Percentiles rank a stretch among this genome's conserved stretches.
phyloP scores from a whole-genome alignment of 2,113 vertebrate species.

The Rhynchomys soricoides region DNA sequence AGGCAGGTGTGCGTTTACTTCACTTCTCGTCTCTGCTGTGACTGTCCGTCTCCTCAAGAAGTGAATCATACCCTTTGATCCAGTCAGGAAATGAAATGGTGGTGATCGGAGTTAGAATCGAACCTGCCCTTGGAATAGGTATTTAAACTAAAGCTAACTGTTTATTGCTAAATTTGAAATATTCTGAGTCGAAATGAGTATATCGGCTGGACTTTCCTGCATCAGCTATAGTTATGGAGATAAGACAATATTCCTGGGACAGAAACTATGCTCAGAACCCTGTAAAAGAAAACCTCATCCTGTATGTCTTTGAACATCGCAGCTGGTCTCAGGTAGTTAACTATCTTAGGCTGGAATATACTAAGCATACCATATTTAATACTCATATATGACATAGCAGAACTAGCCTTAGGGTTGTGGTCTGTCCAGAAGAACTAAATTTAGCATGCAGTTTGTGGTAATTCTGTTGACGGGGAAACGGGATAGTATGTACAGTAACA shows the following conservation, averaged over 20 bases:
- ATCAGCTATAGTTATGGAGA: conserved; percentile 87
- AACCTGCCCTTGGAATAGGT: conserved; percentile 83
- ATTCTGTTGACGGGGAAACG: conserved; percentile 94
- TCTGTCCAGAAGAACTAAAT: conserved; percentile 91
- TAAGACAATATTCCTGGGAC: conserved; percentile 88
- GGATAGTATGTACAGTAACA: conserved; percentile 98
- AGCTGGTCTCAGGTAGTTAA: conserved; percentile 93
- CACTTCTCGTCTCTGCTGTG: conserved; percentile 76
- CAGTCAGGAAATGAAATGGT: conserved; percentile 76
- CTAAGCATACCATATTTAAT: conserved; percentile 93
- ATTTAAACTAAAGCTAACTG: conserved; percentile 84
- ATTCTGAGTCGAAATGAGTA: conserved; percentile 79
- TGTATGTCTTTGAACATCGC: conserved; percentile 90
- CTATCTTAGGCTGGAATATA: conserved; percentile 92
- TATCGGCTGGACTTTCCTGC: conserved; percentile 83
- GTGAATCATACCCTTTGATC: conserved; percentile 79
- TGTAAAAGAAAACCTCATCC: conserved; percentile 90
- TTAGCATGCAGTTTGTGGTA: conserved; percentile 99
- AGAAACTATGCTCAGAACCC: conserved; percentile 89
- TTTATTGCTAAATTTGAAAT: conserved; percentile 88
- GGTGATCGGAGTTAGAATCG: conserved; percentile 76
- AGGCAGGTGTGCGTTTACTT: conserved; percentile 81
- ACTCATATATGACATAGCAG: conserved; percentile 92
- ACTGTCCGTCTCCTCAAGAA: conserved; percentile 67
- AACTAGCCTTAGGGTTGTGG: conserved; percentile 90